Evolutionary conservation across 2,797 vertebrate genomes (phyloP).

Genomic region (Glyptemys insculpta): DNA sequence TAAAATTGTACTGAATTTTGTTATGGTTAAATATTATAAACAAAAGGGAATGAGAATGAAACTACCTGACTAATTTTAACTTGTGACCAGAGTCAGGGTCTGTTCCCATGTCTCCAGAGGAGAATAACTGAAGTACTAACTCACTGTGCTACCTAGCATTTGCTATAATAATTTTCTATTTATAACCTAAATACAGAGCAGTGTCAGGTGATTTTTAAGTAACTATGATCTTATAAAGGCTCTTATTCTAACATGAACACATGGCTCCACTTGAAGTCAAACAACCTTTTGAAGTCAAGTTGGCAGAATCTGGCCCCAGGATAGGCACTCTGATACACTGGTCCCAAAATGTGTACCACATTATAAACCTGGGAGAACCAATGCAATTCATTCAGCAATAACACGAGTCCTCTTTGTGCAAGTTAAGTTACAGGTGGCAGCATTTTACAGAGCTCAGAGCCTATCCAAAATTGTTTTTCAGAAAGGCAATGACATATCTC

Average conservation of each 20-base stretch:
- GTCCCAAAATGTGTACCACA: background rate
- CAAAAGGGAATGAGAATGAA: background rate
- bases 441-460: background rate
- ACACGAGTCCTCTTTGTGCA: background rate
- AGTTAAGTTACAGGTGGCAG: background rate
- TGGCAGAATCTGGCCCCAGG: background rate
- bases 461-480: no score
- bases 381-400: conserved; percentile 1
- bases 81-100: background rate
- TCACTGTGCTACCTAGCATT: background rate
- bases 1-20: background rate
- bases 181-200: background rate
- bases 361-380: conserved; percentile 1
- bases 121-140: background rate
- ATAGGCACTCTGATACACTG: background rate
- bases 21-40: background rate
- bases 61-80: conserved; percentile 43
- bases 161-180: background rate
- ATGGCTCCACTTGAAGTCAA: background rate
- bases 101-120: background rate
- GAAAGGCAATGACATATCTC: background rate
- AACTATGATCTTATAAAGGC: background rate
- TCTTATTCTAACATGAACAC: background rate
- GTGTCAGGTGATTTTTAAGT: background rate
- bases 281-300: background rate